A percentile compares a stretch with the other conserved stretches of the same genome.
Evolutionary conservation across 2,113 vertebrate genomes (phyloP).

Genomic region (Lycocorax pyrrhopterus): DNA sequence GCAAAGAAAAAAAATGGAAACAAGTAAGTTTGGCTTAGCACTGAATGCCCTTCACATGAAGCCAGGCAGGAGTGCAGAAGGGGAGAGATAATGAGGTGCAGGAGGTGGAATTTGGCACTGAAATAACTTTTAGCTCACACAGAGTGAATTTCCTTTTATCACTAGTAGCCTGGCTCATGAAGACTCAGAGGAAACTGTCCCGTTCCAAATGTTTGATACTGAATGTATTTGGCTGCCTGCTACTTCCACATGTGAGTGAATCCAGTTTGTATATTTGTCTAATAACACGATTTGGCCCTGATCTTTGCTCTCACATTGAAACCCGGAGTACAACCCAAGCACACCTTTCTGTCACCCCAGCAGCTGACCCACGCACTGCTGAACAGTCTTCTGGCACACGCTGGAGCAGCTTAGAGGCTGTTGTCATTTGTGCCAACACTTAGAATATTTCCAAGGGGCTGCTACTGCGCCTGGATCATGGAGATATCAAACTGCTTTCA

Average conservation of each 20-base stretch:
- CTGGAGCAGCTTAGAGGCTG: not conserved
- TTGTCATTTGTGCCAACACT: not conserved
- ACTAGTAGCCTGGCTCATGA: not conserved
- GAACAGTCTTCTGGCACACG: accelerated
- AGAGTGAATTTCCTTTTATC: slow-evolving; percentile 34
- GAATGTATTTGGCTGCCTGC: slow-evolving; percentile 18
- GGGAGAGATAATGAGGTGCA: not conserved
- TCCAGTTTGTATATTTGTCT: not conserved
- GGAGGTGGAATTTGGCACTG: not conserved
- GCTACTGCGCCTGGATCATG: not conserved
- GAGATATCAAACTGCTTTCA: not conserved
- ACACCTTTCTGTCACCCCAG: not conserved
- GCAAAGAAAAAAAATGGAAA: not conserved
- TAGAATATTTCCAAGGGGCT: not conserved
- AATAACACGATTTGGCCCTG: not conserved
- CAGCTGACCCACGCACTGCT: not conserved
- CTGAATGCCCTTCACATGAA: not conserved
- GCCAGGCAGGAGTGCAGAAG: not conserved
- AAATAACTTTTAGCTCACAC: slow-evolving; percentile 24
- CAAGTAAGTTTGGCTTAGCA: not conserved
- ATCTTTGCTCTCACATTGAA: not conserved
- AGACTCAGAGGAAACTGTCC: slow-evolving; percentile 35
- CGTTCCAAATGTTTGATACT: not conserved
- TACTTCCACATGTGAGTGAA: not conserved
- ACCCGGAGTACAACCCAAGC: not conserved